Percentiles rank a stretch among this genome's conserved stretches.
phyloP scores from a whole-genome alignment of 2,113 vertebrate genomes.

The Elachura formosa region DNA sequence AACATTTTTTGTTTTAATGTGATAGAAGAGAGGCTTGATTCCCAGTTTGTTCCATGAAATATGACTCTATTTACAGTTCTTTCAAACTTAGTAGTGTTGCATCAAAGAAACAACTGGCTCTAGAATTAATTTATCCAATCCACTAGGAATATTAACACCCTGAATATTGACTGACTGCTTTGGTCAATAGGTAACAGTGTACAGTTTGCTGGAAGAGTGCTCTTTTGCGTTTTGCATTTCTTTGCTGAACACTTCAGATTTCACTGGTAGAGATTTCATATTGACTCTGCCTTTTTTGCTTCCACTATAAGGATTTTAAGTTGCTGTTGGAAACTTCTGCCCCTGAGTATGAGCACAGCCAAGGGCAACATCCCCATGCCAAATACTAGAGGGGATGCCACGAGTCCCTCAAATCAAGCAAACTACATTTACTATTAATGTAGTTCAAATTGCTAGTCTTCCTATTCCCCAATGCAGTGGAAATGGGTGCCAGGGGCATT shows the following conservation, averaged over 20 bases:
- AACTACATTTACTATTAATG: not conserved
- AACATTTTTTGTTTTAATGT: not conserved
- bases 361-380: conserved; percentile 33
- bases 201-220: not conserved
- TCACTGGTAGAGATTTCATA: not conserved
- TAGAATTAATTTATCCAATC: not conserved
- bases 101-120: not conserved
- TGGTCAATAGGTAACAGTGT: not conserved
- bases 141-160: not conserved
- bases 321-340: conserved; percentile 29
- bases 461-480: not conserved
- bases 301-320: not conserved
- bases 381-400: not conserved
- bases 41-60: not conserved
- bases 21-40: not conserved
- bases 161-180: not conserved
- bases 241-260: not conserved
- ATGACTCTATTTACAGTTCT: not conserved
- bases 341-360: not conserved
- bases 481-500: not conserved
- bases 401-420: not conserved
- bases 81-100: not conserved
- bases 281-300: not conserved
- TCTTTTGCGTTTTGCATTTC: not conserved
- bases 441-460: not conserved